These are phyloP conservation scores for Charaxes varanes DNA, from an alignment of 1,140 invertebrate genomes.

Conservation along the genomic window DNA sequence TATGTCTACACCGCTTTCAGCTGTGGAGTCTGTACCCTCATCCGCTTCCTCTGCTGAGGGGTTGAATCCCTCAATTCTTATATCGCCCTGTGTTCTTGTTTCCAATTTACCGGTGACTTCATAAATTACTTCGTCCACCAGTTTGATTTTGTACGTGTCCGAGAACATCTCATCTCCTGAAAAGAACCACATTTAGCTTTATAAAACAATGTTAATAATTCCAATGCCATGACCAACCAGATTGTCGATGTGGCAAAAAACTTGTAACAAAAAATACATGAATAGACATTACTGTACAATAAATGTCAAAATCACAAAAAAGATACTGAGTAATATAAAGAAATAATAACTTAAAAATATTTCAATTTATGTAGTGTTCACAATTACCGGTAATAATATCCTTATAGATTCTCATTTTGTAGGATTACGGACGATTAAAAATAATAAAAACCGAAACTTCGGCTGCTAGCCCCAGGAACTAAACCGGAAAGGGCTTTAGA, in stretches of 20 bases:
- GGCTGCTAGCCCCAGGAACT: conserved; percentile 75
- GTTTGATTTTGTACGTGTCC: conserved; percentile 95
- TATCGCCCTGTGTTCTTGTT: conserved; percentile 84
- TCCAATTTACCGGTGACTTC: conserved; percentile 95
- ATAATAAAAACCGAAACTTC: conserved; percentile 78
- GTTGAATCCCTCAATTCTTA: conserved; percentile 90
- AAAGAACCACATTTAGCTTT: no score
- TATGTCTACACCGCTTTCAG: conserved; percentile 91
- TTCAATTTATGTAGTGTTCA: conserved; percentile 26
- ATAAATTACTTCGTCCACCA: conserved; percentile 94
- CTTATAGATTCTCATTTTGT: conserved; percentile 96
- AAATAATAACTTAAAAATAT: conserved; percentile 31
- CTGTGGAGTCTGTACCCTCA: conserved; percentile 85
- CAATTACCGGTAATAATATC: conserved; percentile 92
- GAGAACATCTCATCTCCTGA: conserved; percentile 98
- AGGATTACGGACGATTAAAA: conserved; percentile 81
- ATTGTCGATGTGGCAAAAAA: conserved; percentile 55
- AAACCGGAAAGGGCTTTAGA: conserved; percentile 75
- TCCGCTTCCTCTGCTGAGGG: conserved; percentile 94
- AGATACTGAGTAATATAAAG: conserved; percentile 17
- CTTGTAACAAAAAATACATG: conserved; percentile 21
- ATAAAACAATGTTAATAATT: conserved; percentile 9
- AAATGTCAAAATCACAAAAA: conserved; percentile 60
- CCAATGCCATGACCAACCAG: background rate
- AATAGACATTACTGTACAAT: conserved; percentile 33